These are phyloP conservation scores for Nesidiocoris tenuis DNA, from an alignment of 2,888 invertebrate species.

Conservation along the genomic window DNA sequence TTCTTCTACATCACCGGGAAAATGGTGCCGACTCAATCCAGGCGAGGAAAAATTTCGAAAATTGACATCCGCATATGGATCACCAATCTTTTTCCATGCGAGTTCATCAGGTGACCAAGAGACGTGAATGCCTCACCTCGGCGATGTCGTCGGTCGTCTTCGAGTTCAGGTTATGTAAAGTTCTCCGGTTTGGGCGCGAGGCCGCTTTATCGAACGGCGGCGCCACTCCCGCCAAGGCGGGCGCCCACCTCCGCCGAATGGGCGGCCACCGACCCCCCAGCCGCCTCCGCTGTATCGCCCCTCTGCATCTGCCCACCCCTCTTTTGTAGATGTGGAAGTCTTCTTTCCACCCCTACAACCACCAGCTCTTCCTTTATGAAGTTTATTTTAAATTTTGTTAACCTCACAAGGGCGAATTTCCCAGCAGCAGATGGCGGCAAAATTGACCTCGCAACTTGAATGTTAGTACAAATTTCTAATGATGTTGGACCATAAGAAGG, in stretches of 20 bases:
- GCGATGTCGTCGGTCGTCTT: not conserved
- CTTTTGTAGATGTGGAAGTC: too few species aligned
- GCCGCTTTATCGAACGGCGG: slow-evolving; percentile 26
- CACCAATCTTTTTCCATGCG: too few species aligned
- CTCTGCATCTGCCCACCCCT: not conserved
- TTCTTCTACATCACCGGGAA: too few species aligned
- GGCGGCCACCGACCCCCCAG: not conserved
- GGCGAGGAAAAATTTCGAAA: too few species aligned
- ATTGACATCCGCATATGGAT: too few species aligned
- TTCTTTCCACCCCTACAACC: not conserved
- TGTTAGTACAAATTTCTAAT: too few species aligned
- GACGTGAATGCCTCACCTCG: not conserved
- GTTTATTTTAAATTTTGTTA: not conserved
- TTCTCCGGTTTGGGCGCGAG: not conserved
- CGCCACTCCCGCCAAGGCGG: slow-evolving; percentile 17
- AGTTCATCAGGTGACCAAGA: not conserved
- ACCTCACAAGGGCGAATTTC: too few species aligned
- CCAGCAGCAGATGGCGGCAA: too few species aligned
- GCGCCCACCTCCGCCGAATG: not conserved
- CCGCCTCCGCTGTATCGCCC: not conserved
- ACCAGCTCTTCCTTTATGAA: not conserved
- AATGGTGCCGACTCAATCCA: too few species aligned
- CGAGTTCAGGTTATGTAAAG: not conserved
- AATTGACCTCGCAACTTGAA: too few species aligned
- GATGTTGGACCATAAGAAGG: too few species aligned